Percentiles rank a stretch among this genome's conserved stretches.
These are phyloP conservation scores for Arvicola amphibius DNA, from an alignment of 2,797 vertebrate genomes.

Conservation along the genomic window DNA sequence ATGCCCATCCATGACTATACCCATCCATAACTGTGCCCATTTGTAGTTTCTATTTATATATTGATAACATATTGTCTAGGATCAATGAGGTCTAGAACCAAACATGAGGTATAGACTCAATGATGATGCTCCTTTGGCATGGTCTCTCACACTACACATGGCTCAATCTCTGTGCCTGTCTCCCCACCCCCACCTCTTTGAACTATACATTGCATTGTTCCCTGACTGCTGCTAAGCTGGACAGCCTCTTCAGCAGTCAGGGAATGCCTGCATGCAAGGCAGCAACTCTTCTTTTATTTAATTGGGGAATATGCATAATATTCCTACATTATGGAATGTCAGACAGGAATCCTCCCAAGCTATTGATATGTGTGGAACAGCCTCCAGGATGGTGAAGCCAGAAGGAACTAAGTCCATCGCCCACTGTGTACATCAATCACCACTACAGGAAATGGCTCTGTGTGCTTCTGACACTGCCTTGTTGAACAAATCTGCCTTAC, in stretches of 20 bases:
- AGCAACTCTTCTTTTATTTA: background rate
- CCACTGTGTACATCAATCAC: background rate
- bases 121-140: background rate
- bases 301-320: background rate
- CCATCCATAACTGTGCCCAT: background rate
- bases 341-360: background rate
- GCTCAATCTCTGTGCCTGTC: background rate
- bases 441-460: background rate
- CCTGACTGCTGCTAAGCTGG: background rate
- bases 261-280: background rate
- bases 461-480: background rate
- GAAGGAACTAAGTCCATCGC: background rate
- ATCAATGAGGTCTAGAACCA: background rate
- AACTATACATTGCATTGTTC: background rate
- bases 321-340: background rate
- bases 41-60: background rate
- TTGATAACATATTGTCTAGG: background rate
- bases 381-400: background rate
- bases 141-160: background rate
- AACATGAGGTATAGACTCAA: background rate
- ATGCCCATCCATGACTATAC: background rate
- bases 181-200: too few relatives aligned
- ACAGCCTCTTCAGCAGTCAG: background rate
- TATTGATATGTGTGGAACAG: slow-evolving; percentile 12
- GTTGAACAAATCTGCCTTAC: slow-evolving; percentile 79